phyloP scores from a whole-genome alignment of 2,113 vertebrate species.

The Octodon degus region DNA sequence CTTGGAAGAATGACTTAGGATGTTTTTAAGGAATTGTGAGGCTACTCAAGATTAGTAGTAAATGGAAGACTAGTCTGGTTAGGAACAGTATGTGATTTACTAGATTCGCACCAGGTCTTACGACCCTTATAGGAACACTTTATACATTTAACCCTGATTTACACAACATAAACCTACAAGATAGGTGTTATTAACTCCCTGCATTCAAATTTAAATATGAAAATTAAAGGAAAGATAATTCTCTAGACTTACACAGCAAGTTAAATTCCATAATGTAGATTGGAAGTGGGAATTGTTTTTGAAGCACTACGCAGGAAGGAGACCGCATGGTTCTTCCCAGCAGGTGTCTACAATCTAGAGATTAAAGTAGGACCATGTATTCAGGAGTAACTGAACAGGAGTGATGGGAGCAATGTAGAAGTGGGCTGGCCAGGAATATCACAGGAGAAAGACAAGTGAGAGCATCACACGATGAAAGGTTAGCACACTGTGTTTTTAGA shows the following conservation, averaged over 20 bases:
- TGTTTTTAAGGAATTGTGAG: not conserved
- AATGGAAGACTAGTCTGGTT: not conserved
- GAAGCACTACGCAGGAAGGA: not conserved
- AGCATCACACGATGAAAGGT: not conserved
- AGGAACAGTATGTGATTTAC: not conserved
- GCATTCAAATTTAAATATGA: not conserved
- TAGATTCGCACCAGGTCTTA: not conserved
- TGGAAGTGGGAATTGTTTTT: not conserved
- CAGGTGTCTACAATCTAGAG: not conserved
- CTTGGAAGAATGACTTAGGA: not conserved
- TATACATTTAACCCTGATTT: not conserved
- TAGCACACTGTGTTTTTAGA: not conserved
- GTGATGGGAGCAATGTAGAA: not conserved
- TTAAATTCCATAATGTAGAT: not conserved
- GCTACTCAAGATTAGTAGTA: fast-evolving
- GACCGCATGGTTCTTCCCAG: not conserved
- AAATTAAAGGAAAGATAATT: not conserved
- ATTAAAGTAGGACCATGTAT: not conserved
- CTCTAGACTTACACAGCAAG: not conserved
- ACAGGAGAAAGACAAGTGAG: not conserved
- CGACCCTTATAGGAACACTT: not conserved
- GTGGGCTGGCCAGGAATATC: not conserved
- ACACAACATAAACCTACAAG: not conserved
- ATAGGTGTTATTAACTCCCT: not conserved
- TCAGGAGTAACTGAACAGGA: not conserved